A percentile compares a stretch with the other conserved stretches of the same genome.
Evolutionary conservation across 2,113 vertebrate species (phyloP).

Genomic region (Toxostoma redivivum): DNA sequence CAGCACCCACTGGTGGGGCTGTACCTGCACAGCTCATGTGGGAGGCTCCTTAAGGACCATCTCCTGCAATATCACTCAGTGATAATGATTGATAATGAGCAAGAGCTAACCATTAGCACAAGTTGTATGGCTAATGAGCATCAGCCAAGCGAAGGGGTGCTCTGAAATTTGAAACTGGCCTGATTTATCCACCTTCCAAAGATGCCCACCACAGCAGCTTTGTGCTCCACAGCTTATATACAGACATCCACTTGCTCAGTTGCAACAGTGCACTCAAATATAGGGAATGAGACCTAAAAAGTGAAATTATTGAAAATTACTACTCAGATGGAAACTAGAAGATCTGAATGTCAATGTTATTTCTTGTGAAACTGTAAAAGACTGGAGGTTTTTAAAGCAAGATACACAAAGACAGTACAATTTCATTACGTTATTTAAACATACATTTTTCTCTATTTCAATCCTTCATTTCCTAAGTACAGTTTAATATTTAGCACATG

Average conservation of each 20-base stretch:
- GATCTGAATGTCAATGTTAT: background rate
- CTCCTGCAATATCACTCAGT: background rate
- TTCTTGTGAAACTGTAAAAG: background rate
- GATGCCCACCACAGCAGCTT: fast-evolving
- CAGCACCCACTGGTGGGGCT: fast-evolving
- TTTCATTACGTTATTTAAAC: background rate
- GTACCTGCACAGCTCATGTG: fast-evolving
- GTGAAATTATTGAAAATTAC: background rate
- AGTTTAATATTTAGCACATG: background rate
- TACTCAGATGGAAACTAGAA: background rate
- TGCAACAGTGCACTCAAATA: background rate
- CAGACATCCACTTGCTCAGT: background rate
- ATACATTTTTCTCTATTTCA: background rate
- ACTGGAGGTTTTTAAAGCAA: fast-evolving
- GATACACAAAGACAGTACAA: background rate
- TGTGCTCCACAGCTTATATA: background rate
- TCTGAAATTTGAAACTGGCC: background rate
- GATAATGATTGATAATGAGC: background rate
- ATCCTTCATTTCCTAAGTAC: background rate
- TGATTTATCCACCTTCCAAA: background rate
- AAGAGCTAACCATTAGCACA: background rate
- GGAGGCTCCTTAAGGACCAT: background rate
- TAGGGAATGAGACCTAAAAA: background rate
- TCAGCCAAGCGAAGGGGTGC: background rate
- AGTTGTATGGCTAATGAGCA: background rate